Evolutionary conservation across 2,797 vertebrate species (phyloP).

Genomic region (Siniperca undulata): DNA sequence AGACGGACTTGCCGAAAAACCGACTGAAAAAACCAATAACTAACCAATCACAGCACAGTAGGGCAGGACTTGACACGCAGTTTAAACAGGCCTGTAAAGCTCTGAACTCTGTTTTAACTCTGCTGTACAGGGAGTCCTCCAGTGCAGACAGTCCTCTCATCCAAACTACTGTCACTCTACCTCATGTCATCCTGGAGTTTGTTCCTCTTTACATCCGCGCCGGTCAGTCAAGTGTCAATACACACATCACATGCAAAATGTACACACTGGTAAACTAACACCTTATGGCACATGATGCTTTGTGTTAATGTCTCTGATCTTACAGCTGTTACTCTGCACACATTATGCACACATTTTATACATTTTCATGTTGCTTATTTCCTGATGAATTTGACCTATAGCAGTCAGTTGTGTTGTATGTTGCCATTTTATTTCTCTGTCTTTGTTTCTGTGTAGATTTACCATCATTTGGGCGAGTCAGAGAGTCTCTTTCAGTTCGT

Average conservation of each 20-base stretch:
- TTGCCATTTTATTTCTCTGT: neutral
- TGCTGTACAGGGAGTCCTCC: constrained; percentile 86
- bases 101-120: neutral
- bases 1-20: no score
- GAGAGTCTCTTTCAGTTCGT: constrained; percentile 94
- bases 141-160: constrained; percentile 86
- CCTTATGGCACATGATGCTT: neutral
- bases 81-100: neutral
- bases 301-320: neutral
- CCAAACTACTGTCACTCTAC: constrained; percentile 89
- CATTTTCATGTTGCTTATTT: neutral
- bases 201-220: constrained; percentile 96
- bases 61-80: no score
- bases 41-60: no score
- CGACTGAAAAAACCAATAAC: no score
- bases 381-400: neutral
- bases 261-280: neutral
- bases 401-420: neutral
- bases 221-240: constrained; percentile 82
- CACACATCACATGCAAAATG: neutral
- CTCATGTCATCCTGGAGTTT: constrained; percentile 92
- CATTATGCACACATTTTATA: neutral
- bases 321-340: neutral
- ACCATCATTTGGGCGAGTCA: constrained; percentile 94
- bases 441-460: constrained; percentile 85